Conservation (phyloP, 2,888 invertebrate species). For the Hyles lineata region DNA sequence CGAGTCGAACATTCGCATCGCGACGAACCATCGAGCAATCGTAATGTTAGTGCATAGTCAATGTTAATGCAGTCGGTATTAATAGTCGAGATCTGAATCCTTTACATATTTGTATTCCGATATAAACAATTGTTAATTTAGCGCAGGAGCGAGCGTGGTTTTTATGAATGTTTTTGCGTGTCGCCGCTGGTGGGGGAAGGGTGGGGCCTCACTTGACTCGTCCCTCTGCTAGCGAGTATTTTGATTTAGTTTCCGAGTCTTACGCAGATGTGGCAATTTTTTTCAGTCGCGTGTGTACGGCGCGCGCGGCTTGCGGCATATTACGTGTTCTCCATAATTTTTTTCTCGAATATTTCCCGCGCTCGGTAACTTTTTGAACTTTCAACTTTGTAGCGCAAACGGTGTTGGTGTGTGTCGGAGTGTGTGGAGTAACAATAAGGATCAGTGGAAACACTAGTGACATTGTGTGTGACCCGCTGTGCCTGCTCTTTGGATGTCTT, state of each 20-base stretch:
- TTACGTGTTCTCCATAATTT: slow-evolving; percentile 57
- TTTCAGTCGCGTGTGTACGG: slow-evolving; percentile 82
- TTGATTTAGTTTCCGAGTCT: slow-evolving; percentile 84
- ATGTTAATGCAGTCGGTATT: slow-evolving; percentile 65
- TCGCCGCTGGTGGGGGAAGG: slow-evolving; percentile 76
- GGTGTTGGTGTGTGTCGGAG: slow-evolving; percentile 45
- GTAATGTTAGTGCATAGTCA: slow-evolving; percentile 58
- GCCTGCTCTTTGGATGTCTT: slow-evolving; percentile 68
- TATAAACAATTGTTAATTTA: slow-evolving; percentile 82
- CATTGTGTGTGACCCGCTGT: slow-evolving; percentile 53
- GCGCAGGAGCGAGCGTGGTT: slow-evolving; percentile 78
- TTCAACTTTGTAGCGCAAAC: slow-evolving; percentile 32
- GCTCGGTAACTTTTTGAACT: slow-evolving; percentile 54
- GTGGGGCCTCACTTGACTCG: slow-evolving; percentile 80
- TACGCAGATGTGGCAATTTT: slow-evolving; percentile 83
- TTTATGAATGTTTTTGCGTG: slow-evolving; percentile 84
- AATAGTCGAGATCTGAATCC: slow-evolving; percentile 62
- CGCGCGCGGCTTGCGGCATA: slow-evolving; percentile 75
- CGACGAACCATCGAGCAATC: slow-evolving; percentile 48
- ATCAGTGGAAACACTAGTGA: slow-evolving; percentile 52
- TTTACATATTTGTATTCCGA: slow-evolving; percentile 72
- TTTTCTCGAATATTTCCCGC: slow-evolving; percentile 64
- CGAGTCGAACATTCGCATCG: slow-evolving; percentile 48
- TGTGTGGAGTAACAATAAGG: slow-evolving; percentile 62
- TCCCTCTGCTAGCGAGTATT: slow-evolving; percentile 84